phyloP scores from a whole-genome alignment of 2,113 vertebrate species.

The Serilophus lunatus region DNA sequence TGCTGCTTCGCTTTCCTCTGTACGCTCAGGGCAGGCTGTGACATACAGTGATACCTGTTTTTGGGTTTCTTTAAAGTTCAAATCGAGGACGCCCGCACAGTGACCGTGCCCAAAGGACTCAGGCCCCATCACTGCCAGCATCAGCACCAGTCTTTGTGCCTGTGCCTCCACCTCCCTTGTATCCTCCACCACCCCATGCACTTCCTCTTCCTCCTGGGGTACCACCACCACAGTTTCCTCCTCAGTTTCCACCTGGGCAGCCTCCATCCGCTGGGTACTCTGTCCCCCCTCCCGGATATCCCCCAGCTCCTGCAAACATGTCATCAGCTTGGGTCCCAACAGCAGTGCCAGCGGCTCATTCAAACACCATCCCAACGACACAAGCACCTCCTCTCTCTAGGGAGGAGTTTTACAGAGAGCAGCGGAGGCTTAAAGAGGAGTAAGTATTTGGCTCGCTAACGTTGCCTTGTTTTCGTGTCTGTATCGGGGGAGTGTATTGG shows the following conservation, averaged over 20 bases:
- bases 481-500: conserved; percentile 51
- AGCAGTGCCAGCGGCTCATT: conserved; percentile 78
- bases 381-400: conserved; percentile 85
- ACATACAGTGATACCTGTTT: conserved; percentile 65
- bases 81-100: conserved; percentile 77
- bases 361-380: conserved; percentile 77
- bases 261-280: conserved; percentile 82
- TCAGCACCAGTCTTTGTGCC: conserved; percentile 80
- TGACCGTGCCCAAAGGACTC: conserved; percentile 79
- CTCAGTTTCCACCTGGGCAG: conserved; percentile 85
- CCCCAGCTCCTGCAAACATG: conserved; percentile 80
- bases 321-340: conserved; percentile 85
- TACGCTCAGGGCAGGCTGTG: background rate
- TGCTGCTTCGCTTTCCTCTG: background rate
- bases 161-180: conserved; percentile 80
- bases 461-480: conserved; percentile 49
- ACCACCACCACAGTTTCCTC: conserved; percentile 80
- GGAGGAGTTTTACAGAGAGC: conserved; percentile 92
- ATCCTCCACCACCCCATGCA: conserved; percentile 81
- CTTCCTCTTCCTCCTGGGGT: conserved; percentile 84
- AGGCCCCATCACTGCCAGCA: conserved; percentile 76
- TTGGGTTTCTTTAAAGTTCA: conserved; percentile 74
- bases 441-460: conserved; percentile 73
- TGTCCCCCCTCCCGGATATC: conserved; percentile 89
- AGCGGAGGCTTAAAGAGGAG: conserved; percentile 90